Evolutionary conservation across 2,113 vertebrate genomes (phyloP), one percentile per base, ranked within the genome.

Genomic region (Phainopepla nitens): DNA sequence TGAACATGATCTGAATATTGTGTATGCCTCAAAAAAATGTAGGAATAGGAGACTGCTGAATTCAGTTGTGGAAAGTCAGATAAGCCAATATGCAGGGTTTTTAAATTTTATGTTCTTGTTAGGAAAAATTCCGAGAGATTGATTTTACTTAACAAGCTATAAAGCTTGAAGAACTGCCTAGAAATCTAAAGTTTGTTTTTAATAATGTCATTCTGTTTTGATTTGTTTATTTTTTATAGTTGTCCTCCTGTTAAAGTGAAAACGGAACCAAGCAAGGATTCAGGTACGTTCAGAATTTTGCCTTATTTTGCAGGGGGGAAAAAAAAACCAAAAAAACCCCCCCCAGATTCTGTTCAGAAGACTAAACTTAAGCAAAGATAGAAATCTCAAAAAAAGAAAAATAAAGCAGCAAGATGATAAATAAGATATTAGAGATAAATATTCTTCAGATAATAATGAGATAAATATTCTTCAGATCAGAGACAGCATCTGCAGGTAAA

Each of bases 241-340:
- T 97, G 89, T 80, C 35, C 72, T 93, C 35, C 98, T 42, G 60
- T 98, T 91, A 96, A 97, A 90, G 98, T 98, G 96, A 98, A 98
- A 96, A 96, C 31, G 0, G 98, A 98, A 56, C 97, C 98, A 64
- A 93, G 64, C 4, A 97, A 98, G 76, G 98, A 98, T 78, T 96
- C 96, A 85, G 98, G 98, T 98, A 98, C 1, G 98, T 98, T 79
- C 44, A 58, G 51, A 66, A 18, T 61, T 79, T 83, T 85, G 12
- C 23, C 11, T 18, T 66, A 45, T 7, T 79, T 75, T 76, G 17
- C 13, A 44, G n/a, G 2, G 21, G n/a, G 2, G 21, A 39, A 42
- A 27, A 6, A 33, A 29, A 27, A 35, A 10, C 20, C 13, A 13
- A 44, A 44, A 44, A 10, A 41, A 10, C 41, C 41, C 41, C 41